Percentiles rank a stretch among this genome's conserved stretches.
phyloP scores from a whole-genome alignment of 2,797 vertebrate species.

The Australoheros facetus region DNA sequence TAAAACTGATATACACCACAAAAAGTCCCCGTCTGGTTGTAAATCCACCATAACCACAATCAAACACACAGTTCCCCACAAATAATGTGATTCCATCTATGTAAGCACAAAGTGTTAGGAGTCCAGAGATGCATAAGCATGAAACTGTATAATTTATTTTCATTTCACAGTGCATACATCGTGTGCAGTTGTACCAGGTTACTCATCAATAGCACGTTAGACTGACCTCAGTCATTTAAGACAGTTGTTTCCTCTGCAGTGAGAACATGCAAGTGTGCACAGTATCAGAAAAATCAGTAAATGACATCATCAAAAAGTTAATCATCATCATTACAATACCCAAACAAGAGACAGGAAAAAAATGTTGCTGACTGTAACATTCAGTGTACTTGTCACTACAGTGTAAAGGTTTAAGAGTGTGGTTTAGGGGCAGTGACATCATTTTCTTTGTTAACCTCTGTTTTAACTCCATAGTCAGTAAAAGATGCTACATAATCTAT shows the following conservation, averaged over 20 bases:
- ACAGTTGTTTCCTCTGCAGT: slow-evolving; percentile 55
- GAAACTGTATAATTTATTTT: slow-evolving; percentile 78
- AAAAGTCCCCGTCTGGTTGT: neutral
- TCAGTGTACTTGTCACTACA: slow-evolving; percentile 10
- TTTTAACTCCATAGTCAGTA: neutral
- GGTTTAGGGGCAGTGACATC: slow-evolving; percentile 1
- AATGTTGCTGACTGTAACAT: slow-evolving; percentile 19
- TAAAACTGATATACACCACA: neutral
- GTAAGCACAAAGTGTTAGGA: neutral
- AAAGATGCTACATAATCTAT: slow-evolving; percentile 47
- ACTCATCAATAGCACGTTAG: slow-evolving; percentile 69
- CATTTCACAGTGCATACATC: slow-evolving; percentile 81
- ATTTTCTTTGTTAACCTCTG: neutral
- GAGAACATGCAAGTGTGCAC: slow-evolving; percentile 75
- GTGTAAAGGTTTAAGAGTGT: neutral
- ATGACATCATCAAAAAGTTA: slow-evolving; percentile 32
- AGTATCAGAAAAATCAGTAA: slow-evolving; percentile 41
- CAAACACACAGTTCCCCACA: neutral
- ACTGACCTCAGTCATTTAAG: slow-evolving; percentile 66
- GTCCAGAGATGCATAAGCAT: slow-evolving; percentile 39
- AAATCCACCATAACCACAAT: neutral
- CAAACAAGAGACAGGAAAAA: slow-evolving; percentile 18
- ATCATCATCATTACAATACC: slow-evolving; percentile 39
- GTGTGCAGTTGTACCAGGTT: slow-evolving; percentile 74
- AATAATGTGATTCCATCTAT: neutral